phyloP scores from a whole-genome alignment of 2,113 vertebrate species.

The Gallinago jamesoni region DNA sequence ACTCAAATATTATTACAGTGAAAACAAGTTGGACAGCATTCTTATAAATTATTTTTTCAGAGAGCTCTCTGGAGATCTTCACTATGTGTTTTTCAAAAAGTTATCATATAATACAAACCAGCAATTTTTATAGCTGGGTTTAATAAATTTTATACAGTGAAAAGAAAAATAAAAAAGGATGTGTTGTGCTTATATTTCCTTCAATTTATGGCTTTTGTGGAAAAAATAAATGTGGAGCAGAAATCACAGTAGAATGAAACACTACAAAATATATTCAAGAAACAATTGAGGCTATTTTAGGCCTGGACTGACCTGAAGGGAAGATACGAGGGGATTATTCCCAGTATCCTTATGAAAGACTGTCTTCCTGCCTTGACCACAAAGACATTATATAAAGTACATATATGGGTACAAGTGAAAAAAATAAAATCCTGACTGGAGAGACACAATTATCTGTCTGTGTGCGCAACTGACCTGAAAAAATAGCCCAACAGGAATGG shows the following conservation, averaged over 20 bases:
- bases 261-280: not conserved
- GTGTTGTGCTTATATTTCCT: not conserved
- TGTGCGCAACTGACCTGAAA: not conserved
- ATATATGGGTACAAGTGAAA: not conserved
- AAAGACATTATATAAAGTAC: not conserved
- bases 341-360: not conserved
- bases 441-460: not conserved
- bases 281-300: not conserved
- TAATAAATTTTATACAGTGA: not conserved
- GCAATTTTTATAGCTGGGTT: not conserved
- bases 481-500: not conserved
- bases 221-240: not conserved
- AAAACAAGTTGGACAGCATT: not conserved
- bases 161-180: not conserved
- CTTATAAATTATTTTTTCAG: not conserved
- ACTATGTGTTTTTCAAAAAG: not conserved
- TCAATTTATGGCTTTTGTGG: not conserved
- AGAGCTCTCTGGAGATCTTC: not conserved
- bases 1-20: fast-evolving
- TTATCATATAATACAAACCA: not conserved
- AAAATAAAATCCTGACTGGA: not conserved
- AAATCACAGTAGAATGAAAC: not conserved
- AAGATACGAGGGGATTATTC: not conserved
- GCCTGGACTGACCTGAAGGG: not conserved
- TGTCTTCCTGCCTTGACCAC: not conserved